Percentiles rank a stretch among this genome's conserved stretches.
phyloP scores from a whole-genome alignment of 1,140 invertebrate species.

The Zaprionus taronus region DNA sequence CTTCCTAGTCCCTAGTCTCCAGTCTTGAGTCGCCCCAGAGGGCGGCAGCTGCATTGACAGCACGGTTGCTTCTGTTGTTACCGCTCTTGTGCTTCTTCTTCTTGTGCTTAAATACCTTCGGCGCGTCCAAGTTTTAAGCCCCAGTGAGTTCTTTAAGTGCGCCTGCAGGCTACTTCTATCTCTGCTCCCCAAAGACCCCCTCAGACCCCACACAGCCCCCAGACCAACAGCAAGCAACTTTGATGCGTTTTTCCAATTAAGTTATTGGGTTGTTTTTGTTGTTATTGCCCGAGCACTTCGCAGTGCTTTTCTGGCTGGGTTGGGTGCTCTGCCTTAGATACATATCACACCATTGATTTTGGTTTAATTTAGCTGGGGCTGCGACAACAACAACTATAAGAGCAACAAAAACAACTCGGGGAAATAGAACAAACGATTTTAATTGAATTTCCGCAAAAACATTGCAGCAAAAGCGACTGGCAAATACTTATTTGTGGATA shows the following conservation, averaged over 20 bases:
- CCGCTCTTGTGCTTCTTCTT: neutral
- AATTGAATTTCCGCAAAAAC: conserved; percentile 60
- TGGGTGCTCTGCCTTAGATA: conserved; percentile 28
- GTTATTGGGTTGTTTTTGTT: conserved; percentile 44
- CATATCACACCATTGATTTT: conserved; percentile 43
- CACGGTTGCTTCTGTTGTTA: conserved; percentile 10
- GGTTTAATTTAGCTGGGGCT: conserved; percentile 22
- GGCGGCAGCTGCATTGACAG: conserved; percentile 36
- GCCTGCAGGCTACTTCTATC: conserved; percentile 15
- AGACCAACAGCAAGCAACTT: conserved; percentile 30
- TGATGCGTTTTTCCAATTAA: conserved; percentile 59
- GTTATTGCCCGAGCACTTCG: conserved; percentile 32
- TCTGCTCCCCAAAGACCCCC: conserved; percentile 12
- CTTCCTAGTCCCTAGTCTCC: neutral
- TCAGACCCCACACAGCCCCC: neutral
- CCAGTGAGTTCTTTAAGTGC: conserved; percentile 27
- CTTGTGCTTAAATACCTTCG: conserved; percentile 22
- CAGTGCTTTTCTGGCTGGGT: conserved; percentile 28
- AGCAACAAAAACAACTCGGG: neutral
- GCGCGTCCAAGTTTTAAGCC: conserved; percentile 35
- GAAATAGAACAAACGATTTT: conserved; percentile 43
- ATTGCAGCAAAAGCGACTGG: conserved; percentile 38
- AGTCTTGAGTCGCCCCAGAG: neutral
- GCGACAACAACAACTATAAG: conserved; percentile 22
- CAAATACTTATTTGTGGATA: conserved; percentile 20